phyloP scores from a whole-genome alignment of 2,888 invertebrate species.

The Esperia sulphurella region DNA sequence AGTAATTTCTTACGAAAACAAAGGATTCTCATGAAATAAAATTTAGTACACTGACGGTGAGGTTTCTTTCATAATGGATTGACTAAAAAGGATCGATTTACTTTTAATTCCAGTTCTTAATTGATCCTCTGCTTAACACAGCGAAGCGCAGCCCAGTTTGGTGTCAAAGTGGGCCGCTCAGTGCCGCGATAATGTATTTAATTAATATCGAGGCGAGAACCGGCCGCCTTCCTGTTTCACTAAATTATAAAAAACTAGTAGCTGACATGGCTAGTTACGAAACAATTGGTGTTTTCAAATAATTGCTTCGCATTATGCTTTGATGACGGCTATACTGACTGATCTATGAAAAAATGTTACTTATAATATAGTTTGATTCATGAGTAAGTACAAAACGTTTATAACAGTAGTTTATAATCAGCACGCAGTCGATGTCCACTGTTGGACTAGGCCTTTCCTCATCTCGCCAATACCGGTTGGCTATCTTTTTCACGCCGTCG shows the following conservation, averaged over 20 bases:
- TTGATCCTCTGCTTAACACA: conserved; percentile 8
- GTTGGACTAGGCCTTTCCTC: no score
- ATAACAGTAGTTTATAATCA: no score
- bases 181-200: conserved; percentile 39
- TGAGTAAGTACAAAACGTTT: no score
- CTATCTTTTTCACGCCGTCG: no score
- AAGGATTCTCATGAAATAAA: no score
- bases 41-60: not conserved
- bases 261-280: conserved; percentile 32
- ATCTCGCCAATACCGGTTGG: no score
- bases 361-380: no score
- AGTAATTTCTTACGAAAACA: no score
- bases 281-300: conserved; percentile 29
- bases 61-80: not conserved
- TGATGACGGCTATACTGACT: not conserved
- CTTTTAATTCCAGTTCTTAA: conserved; percentile 7
- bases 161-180: conserved; percentile 29
- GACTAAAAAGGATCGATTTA: conserved; percentile 6
- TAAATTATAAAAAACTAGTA: conserved; percentile 37
- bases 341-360: no score
- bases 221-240: conserved; percentile 45
- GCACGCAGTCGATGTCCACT: no score
- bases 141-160: conserved; percentile 9
- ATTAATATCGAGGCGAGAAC: conserved; percentile 46
- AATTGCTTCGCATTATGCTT: conserved; percentile 3